Percentiles rank a stretch among this genome's conserved stretches.
phyloP scores from a whole-genome alignment of 2,888 invertebrate species.

The Drosophila testacea region DNA sequence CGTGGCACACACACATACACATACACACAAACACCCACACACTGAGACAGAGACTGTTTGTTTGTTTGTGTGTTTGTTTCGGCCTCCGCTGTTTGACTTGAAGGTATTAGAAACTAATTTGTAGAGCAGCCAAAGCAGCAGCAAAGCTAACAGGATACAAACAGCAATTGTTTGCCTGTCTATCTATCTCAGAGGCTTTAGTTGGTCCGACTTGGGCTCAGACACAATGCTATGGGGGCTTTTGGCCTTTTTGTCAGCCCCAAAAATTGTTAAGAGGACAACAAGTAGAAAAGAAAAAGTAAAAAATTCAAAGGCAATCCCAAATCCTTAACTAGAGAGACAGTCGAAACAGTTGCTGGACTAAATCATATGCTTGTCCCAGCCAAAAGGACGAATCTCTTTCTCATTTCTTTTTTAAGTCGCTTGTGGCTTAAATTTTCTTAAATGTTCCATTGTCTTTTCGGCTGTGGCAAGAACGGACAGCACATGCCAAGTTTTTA shows the following conservation, averaged over 20 bases:
- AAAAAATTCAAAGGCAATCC: conserved; percentile 54
- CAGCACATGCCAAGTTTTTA: conserved; percentile 74
- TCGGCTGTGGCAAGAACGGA: conserved; percentile 17
- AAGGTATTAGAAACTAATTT: conserved; percentile 82
- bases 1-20: conserved; percentile 6
- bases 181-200: conserved; percentile 75
- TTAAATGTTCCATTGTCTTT: conserved; percentile 77
- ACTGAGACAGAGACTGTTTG: conserved; percentile 33
- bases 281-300: conserved; percentile 27
- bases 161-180: conserved; percentile 80
- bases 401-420: conserved; percentile 72
- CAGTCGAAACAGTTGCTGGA: conserved; percentile 33
- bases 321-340: conserved; percentile 60
- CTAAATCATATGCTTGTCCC: conserved; percentile 70
- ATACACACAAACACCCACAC: neutral
- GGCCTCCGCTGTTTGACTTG: conserved; percentile 74
- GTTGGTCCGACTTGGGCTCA: conserved; percentile 23
- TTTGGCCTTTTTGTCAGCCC: conserved; percentile 59
- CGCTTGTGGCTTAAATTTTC: conserved; percentile 80
- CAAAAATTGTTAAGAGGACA: conserved; percentile 34
- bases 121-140: conserved; percentile 61
- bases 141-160: conserved; percentile 64
- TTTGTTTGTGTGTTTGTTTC: conserved; percentile 52
- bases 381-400: conserved; percentile 11
- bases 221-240: conserved; percentile 25